Conservation (phyloP, 2,797 vertebrate genomes). For the Pachyuromys duprasi region DNA sequence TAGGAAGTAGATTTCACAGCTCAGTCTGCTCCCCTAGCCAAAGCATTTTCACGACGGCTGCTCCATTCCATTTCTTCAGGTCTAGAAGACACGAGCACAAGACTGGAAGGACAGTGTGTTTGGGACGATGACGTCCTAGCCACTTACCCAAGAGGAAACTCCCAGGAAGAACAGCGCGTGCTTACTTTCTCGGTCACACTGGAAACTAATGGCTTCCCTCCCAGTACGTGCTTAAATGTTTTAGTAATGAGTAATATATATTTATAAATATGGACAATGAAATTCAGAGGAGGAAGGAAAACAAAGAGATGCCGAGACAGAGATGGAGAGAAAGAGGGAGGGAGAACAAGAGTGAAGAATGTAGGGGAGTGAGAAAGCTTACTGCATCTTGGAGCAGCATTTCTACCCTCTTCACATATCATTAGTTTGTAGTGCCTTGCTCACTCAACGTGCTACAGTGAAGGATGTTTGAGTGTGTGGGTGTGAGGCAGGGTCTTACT, state of each 20-base stretch:
- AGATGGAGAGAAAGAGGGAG: neutral
- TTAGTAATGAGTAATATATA: constrained; percentile 40
- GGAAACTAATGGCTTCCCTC: constrained; percentile 61
- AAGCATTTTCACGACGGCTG: constrained; percentile 61
- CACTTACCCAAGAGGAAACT: constrained; percentile 69
- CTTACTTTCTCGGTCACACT: constrained; percentile 42
- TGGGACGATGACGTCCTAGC: constrained; percentile 15
- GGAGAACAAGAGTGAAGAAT: neutral
- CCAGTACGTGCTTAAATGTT: constrained; percentile 1
- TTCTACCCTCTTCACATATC: constrained; percentile 39
- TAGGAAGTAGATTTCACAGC: constrained; percentile 64
- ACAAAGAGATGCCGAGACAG: neutral
- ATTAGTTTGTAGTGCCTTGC: constrained; percentile 58
- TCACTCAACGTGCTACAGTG: constrained; percentile 26
- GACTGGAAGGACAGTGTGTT: constrained; percentile 62
- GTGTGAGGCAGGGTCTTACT: no score
- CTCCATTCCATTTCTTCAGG: constrained; percentile 65
- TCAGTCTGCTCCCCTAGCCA: constrained; percentile 66
- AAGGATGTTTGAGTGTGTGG: constrained; percentile 28
- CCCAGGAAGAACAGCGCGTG: constrained; percentile 42
- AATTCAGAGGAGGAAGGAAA: neutral
- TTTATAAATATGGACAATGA: constrained; percentile 63
- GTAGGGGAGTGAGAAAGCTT: neutral
- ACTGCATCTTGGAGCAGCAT: neutral
- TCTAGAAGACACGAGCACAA: constrained; percentile 33